phyloP scores from a whole-genome alignment of 2,797 vertebrate species.

The Adelosebastes latens region DNA sequence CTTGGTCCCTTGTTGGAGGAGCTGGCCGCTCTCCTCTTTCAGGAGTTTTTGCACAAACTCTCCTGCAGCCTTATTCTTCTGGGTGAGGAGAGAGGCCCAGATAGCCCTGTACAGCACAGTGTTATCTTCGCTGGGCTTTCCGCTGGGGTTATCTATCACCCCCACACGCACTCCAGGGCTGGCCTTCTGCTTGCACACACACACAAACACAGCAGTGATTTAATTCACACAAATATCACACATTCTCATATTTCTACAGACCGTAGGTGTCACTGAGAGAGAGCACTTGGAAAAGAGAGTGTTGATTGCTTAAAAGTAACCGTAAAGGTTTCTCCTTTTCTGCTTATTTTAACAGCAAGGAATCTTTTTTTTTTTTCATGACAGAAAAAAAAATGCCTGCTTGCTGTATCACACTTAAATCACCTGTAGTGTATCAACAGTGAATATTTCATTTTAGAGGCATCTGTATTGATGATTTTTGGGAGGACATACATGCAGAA shows the following conservation, averaged over 20 bases:
- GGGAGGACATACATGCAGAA: background rate
- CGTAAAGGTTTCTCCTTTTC: slow-evolving; percentile 12
- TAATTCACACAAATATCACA: slow-evolving; percentile 49
- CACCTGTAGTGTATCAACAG: background rate
- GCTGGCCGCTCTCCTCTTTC: slow-evolving; percentile 87
- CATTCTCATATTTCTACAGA: slow-evolving; percentile 45
- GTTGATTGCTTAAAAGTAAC: slow-evolving; percentile 35
- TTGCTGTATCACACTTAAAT: background rate
- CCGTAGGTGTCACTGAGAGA: slow-evolving; percentile 26
- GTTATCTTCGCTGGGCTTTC: slow-evolving; percentile 89
- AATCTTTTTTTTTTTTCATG: background rate
- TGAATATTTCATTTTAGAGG: background rate
- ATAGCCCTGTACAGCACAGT: slow-evolving; percentile 90
- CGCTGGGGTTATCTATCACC: slow-evolving; percentile 91
- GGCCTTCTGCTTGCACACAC: slow-evolving; percentile 82
- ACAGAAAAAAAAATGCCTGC: background rate
- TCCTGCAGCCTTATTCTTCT: slow-evolving; percentile 86
- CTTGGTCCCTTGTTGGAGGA: slow-evolving; percentile 88
- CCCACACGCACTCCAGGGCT: slow-evolving; percentile 88
- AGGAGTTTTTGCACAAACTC: slow-evolving; percentile 88
- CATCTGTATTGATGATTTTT: background rate
- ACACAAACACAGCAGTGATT: slow-evolving; percentile 6
- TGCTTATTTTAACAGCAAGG: background rate
- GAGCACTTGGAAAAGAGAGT: background rate
- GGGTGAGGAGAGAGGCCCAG: slow-evolving; percentile 91